Conservation (phyloP, 2,113 vertebrate species). For the Riparia riparia region DNA sequence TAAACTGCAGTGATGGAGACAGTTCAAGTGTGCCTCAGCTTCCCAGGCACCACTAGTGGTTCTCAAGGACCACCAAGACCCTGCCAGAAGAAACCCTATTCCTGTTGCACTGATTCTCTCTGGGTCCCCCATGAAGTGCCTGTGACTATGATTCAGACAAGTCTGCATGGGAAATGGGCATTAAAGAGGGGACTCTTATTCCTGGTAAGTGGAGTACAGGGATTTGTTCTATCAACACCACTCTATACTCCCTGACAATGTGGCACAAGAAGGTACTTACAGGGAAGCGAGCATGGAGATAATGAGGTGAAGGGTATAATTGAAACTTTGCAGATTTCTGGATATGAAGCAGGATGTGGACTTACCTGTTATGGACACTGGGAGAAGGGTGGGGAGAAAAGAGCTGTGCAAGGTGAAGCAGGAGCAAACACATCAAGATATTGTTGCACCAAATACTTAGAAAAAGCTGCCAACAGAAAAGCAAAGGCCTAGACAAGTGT, state of each 20-base stretch:
- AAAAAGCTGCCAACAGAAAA: not conserved
- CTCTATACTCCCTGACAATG: accelerated
- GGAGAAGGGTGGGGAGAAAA: not conserved
- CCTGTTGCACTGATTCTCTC: not conserved
- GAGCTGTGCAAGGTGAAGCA: not conserved
- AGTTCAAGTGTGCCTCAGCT: not conserved
- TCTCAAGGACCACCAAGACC: not conserved
- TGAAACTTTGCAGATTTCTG: not conserved
- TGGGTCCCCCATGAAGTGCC: not conserved
- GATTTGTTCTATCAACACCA: not conserved
- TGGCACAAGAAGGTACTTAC: not conserved
- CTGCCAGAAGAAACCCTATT: not conserved
- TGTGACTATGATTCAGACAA: not conserved
- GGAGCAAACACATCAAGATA: accelerated
- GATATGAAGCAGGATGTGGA: not conserved
- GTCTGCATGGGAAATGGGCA: not conserved
- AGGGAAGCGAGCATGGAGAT: not conserved
- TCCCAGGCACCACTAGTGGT: not conserved
- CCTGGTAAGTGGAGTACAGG: not conserved
- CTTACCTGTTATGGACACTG: not conserved
- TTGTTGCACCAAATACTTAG: not conserved
- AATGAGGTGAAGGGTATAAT: not conserved
- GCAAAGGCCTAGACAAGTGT: not conserved
- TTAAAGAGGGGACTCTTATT: not conserved
- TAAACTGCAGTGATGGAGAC: not conserved